A percentile compares a stretch with the other conserved stretches of the same genome.
phyloP scores from a whole-genome alignment of 2,797 vertebrate genomes.

The Eulemur coronatus region DNA sequence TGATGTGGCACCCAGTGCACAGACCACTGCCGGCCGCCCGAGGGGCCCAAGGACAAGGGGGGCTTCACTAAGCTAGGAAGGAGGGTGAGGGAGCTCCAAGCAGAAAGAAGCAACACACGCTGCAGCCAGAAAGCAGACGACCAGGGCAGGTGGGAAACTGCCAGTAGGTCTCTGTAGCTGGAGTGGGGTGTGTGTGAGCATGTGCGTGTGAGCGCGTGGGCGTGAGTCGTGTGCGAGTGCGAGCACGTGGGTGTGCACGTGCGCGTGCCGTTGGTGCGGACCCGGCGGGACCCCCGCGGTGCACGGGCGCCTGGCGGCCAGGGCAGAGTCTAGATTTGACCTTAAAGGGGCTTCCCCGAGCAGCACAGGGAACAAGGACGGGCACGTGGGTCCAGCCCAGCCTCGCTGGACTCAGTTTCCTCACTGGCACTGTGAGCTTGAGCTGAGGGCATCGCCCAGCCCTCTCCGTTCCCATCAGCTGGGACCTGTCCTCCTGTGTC shows the following conservation, averaged over 20 bases:
- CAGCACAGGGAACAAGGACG: background rate
- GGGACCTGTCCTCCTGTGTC: background rate
- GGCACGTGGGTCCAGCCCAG: background rate
- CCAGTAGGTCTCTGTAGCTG: background rate
- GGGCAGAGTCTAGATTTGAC: background rate
- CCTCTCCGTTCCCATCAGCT: background rate
- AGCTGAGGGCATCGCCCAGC: background rate
- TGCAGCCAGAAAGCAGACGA: background rate
- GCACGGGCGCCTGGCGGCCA: background rate
- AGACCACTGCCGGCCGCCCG: no score
- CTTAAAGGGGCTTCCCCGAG: background rate
- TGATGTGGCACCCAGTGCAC: background rate
- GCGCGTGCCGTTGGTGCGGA: background rate
- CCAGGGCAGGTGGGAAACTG: background rate
- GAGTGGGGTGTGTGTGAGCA: background rate
- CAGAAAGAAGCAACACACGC: background rate
- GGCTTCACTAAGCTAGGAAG: background rate
- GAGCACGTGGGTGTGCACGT: no score
- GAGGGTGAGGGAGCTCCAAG: background rate
- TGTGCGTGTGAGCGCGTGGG: background rate
- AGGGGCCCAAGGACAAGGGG: background rate
- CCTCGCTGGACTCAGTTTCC: background rate
- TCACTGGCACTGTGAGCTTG: background rate
- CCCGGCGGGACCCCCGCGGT: background rate
- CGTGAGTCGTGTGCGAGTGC: background rate